These are phyloP conservation scores for Drosophila barbarae DNA, from an alignment of 2,888 invertebrate species.

Conservation along the genomic window DNA sequence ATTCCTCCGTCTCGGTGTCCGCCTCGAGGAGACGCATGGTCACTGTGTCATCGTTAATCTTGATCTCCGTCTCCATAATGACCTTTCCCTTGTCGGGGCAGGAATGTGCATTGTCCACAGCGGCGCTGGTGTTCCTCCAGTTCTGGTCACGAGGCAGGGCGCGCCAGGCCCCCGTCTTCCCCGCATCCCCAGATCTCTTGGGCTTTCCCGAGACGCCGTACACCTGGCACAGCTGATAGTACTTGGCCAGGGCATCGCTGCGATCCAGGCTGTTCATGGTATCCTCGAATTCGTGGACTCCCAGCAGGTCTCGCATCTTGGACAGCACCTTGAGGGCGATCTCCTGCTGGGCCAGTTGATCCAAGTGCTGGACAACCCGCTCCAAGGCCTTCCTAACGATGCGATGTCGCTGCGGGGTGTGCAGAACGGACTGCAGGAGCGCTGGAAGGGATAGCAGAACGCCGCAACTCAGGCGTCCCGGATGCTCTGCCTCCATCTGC, in stretches of 20 bases:
- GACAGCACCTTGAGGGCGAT: conserved; percentile 85
- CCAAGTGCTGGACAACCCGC: conserved; percentile 82
- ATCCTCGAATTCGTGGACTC: conserved; percentile 84
- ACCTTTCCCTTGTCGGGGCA: conserved; percentile 82
- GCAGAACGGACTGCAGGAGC: conserved; percentile 82
- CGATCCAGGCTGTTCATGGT: conserved; percentile 77
- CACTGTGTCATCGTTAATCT: conserved; percentile 89
- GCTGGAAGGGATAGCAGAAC: conserved; percentile 85
- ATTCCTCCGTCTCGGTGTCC: conserved; percentile 77
- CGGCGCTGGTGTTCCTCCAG: conserved; percentile 52
- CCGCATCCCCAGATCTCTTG: background rate
- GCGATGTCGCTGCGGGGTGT: conserved; percentile 80
- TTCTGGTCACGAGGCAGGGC: conserved; percentile 72
- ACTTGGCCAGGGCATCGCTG: conserved; percentile 81
- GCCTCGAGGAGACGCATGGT: conserved; percentile 90
- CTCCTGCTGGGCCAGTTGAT: conserved; percentile 84
- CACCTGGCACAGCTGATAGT: conserved; percentile 83
- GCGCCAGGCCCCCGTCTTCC: conserved; percentile 61
- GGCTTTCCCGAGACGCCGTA: conserved; percentile 79
- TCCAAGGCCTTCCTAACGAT: conserved; percentile 82
- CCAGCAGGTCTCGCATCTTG: conserved; percentile 86
- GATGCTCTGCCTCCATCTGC: conserved; percentile 79
- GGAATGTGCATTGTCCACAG: background rate
- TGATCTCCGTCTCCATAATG: conserved; percentile 90
- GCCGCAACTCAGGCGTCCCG: conserved; percentile 83